Base-by-base conservation (phyloP, 2,113 vertebrate genomes). In the Himantopus leucocephalus region DNA sequence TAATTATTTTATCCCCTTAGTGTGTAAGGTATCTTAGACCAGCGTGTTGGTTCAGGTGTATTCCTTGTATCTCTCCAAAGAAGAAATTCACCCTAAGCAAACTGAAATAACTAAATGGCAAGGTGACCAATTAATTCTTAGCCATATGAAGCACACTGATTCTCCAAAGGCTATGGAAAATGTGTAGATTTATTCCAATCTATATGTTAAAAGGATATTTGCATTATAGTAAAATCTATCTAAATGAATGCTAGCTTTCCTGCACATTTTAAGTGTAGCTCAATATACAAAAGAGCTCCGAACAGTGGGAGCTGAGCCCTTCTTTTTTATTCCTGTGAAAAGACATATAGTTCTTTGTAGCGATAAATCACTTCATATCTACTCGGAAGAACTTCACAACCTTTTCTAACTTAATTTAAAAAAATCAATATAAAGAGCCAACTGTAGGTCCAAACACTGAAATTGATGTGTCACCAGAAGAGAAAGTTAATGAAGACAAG, bases 401-500 rank as follows among this genome's bases (percentile, higher is more conserved):
- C 45, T 94, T 88, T 85, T 85, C 43, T 55, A 90, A 88, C 82
- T 83, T 93, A 79, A 88, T 83, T 85, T 41, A 0, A 66, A 85
- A 85, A 94, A 95, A 93, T 94, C 89, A 92, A 88, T 92, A 85
- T 41, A 62, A 83, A 90, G 59, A 94, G 27, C 30, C 67, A 92
- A 47, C 24, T 70, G n/a, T 45, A 73, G 63, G 24, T 88, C 32
- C 68, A 91, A 92, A 94, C 85, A 70, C 68, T 92, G 73, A 84
- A 95, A 92, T 35, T 66, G 82, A 83, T 88, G 48, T 85, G 79
- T 73, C 79, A 93, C 50, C 35, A 85, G 62, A 92, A 88, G 17
- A 93, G 48, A 90, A 88, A 93, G 59, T 66, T 94, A 97, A 96
- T 88, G 78, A 96, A 92, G 78, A 87, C 62, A 87, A 92, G 78